Evolutionary conservation across 2,797 vertebrate genomes (phyloP), one percentile per base, ranked within the genome.

Genomic region (Tauraco hartlaubi): DNA sequence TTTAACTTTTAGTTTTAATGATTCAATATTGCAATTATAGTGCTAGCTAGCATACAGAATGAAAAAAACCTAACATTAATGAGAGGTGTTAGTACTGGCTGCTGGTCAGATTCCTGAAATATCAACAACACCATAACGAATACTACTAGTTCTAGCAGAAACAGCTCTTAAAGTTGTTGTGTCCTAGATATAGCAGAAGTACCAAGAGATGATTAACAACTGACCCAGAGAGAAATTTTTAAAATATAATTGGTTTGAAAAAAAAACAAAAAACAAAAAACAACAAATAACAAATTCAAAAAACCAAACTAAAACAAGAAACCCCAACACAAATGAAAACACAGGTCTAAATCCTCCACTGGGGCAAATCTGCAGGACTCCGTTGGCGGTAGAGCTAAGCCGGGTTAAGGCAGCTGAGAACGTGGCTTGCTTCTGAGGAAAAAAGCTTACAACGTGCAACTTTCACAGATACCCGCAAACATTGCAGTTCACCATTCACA

Each of bases 131-230:
- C 67, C 49, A 59, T 94, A 91, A 97, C 59, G 87, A 95, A 79
- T 43, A 48, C 21, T 54, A 88, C 95, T 95, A 97, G 95, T 97
- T 97, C 97, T 97, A 97, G 81, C 90, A 85, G 85, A 94, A 95
- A 91, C 51, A 86, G 84, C 88, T 93, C 75, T 94, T 92, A 91
- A 86, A 96, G 39, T 87, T 92, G 51, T 93, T 96, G 96, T 83
- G 93, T 96, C 92, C 96, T 96, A 97, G 98, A 97, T 97, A 98
- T 55, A 98, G 98, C 97, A 97, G 97, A 95, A 99, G 99, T 99
- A 99, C 99, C 99, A 98, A 98, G 97, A 99, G 98, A 98, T 97
- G 97, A 97, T 96, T 97, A 98, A 97, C 87, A 96, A 91, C 95
- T 96, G 97, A 94, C 94, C 95, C 94, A 96, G 94, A 94, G 87